Conservation (phyloP, 2,113 vertebrate genomes). For the Phainopepla nitens region DNA sequence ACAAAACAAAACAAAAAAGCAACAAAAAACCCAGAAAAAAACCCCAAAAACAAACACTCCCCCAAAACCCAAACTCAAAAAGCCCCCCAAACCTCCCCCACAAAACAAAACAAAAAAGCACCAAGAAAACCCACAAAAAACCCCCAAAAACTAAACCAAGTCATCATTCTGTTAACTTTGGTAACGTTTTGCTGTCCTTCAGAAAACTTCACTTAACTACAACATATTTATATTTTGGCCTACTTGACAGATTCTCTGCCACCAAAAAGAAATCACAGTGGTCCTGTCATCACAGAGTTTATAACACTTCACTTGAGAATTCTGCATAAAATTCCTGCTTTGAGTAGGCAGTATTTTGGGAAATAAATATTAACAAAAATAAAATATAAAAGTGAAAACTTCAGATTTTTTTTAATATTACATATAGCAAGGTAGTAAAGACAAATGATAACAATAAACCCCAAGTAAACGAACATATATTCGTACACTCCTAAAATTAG, state of each 20-base stretch:
- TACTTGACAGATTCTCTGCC: neutral
- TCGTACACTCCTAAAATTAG: slow-evolving; percentile 5
- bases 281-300: neutral
- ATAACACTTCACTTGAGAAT: neutral
- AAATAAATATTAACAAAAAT: neutral
- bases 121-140: no score
- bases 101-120: no score
- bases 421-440: neutral
- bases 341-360: neutral
- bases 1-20: no score
- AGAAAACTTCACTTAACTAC: neutral
- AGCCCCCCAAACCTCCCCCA: no score
- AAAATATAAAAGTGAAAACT: neutral
- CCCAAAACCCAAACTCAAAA: no score
- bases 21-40: no score
- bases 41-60: no score
- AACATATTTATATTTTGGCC: neutral
- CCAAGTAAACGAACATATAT: neutral
- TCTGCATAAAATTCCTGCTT: neutral
- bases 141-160: neutral
- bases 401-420: neutral
- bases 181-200: neutral
- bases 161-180: neutral
- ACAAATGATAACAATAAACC: neutral
- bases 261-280: neutral